Conservation (phyloP, 2,113 vertebrate species). For the Myiagra hebetior region DNA sequence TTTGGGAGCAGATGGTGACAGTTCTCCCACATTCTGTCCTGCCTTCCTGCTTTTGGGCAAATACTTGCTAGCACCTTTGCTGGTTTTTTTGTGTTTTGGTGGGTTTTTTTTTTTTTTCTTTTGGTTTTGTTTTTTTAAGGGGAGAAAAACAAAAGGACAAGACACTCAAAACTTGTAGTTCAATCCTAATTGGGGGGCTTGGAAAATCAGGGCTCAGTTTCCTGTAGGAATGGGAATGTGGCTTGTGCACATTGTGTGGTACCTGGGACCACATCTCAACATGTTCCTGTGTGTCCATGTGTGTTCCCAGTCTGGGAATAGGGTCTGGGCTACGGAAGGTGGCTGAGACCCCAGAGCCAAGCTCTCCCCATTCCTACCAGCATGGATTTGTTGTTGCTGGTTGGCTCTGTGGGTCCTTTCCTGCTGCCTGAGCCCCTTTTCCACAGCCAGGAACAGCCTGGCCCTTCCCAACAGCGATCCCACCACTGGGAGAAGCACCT, state of each 20-base stretch:
- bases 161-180: neutral
- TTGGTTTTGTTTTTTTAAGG: neutral
- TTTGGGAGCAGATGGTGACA: neutral
- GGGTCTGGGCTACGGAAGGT: neutral
- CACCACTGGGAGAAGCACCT: neutral
- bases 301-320: neutral
- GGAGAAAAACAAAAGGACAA: neutral
- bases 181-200: neutral
- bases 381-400: neutral
- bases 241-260: neutral
- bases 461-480: neutral
- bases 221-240: neutral
- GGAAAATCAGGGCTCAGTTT: neutral
- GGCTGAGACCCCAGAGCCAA: neutral
- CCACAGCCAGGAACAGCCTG: neutral
- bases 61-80: neutral
- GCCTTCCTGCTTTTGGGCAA: neutral
- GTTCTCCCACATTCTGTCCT: neutral
- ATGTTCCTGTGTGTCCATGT: accelerated
- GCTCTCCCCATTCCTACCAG: neutral
- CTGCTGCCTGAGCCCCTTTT: neutral
- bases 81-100: neutral
- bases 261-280: neutral
- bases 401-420: accelerated
- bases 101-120: neutral